Evolutionary conservation across 2,797 vertebrate species (phyloP), one percentile per base, ranked within the genome.

Genomic region (Rhinella marina): DNA sequence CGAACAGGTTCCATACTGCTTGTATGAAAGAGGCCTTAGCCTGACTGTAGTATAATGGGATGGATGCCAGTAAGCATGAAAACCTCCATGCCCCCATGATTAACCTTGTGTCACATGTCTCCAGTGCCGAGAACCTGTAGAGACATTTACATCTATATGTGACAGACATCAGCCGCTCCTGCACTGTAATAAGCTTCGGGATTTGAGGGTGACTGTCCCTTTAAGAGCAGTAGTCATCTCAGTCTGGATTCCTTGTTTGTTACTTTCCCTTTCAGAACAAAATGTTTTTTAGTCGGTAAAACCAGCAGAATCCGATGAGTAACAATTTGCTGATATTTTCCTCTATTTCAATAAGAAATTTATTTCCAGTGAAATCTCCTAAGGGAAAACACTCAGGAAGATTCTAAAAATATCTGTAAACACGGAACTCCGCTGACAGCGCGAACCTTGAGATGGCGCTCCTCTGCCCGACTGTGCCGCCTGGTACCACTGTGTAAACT

Each of bases 341-440:
- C 41, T 41, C 52, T 9, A 2, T 14, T 70, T 83, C 14, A 82
- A 82, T 56, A 54, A 66, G 23, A 82, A 54, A 50, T 19, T 70
- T 83, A 83, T 70, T 83, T 83, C 62, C 62, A 64, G 41, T 14
- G 48, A 83, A 83, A 83, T 21, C 3, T 17, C 21, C 27, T 48
- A 16, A 25, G 50, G 19, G 64, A 50, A 13, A 68, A 68, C 32
- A 76, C 12, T n/a, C 10, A 54, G 27, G 6, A 57, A 19, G 19
- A n/a, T 41, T 62, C 61, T 27, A 68, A 27, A 66, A 68, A 68
- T 68, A 68, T 68, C 25, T 27, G 62, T 10, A 64, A 12, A n/a
- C 8, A 3, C 10, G 23, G n/a, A 12, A 13, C n/a, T 10, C 62
- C 2, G n/a, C 61, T 64, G 59, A 61, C 17, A 21, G 57, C 57